Conservation (phyloP, 2,888 invertebrate genomes). For the Pasiphila rectangulata region DNA sequence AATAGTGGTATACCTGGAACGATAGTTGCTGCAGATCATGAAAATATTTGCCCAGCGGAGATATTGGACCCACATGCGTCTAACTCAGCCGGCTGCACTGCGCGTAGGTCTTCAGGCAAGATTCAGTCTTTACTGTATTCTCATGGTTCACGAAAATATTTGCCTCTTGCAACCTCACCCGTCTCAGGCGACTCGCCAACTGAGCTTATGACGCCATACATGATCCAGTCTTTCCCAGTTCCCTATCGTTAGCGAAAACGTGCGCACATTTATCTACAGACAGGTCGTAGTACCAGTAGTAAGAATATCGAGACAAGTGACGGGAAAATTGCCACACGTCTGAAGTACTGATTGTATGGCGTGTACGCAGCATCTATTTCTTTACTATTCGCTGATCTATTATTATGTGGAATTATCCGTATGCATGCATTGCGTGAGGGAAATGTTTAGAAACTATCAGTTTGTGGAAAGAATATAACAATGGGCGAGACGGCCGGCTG, state of each 20-base stretch:
- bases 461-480: constrained; percentile 12
- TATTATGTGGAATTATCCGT: constrained; percentile 30
- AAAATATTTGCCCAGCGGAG: too few relatives aligned
- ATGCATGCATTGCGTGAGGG: constrained; percentile 30
- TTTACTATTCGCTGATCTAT: constrained; percentile 29
- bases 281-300: not conserved
- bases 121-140: too few relatives aligned
- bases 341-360: constrained; percentile 19
- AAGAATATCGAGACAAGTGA: constrained; percentile 35
- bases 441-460: constrained; percentile 23
- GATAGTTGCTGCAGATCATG: too few relatives aligned
- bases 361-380: constrained; percentile 27
- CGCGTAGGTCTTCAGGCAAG: too few relatives aligned
- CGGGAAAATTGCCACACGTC: constrained; percentile 26
- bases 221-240: too few relatives aligned
- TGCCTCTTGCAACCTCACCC: too few relatives aligned
- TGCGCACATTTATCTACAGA: not conserved
- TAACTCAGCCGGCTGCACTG: too few relatives aligned
- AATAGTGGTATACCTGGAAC: too few relatives aligned
- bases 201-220: too few relatives aligned
- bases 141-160: too few relatives aligned
- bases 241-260: not conserved
- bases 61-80: too few relatives aligned
- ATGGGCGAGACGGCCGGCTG: constrained; percentile 10
- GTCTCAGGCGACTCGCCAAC: too few relatives aligned